Base-by-base conservation (phyloP, 1,140 invertebrate species). In the Hycleus cichorii region DNA sequence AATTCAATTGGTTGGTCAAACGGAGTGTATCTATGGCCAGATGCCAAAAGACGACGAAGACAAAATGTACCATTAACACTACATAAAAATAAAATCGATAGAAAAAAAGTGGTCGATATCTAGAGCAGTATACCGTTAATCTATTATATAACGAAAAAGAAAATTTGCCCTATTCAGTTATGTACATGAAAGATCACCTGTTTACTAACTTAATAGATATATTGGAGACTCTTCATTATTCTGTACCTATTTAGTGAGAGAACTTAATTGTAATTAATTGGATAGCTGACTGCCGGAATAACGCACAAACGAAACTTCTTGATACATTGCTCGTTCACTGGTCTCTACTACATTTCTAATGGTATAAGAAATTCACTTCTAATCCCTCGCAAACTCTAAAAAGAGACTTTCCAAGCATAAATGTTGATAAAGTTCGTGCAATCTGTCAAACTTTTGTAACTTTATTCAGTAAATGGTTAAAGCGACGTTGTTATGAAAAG, bases 391-490 rank as follows among this genome's bases (percentile, higher is more conserved):
- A 47, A 60, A 49, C 26, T 58, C 45, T 43, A n/a, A 1, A 32
- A 44, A 55, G 45, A 49, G 47, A 43, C 51, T 53, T 53, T 52
- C 49, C 44, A 42, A 48, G 59, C 59, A 61, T 52, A 57, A 61
- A 61, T 61, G 59, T 61, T 61, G 59, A 58, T 61, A 57, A 61
- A 61, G 54, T 61, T 61, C 59, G 32, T 58, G 43, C 59, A 61
- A 61, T 61, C 59, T 61, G 59, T 61, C 59, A 61, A 61, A 61
- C 59, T 61, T 61, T 61, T 61, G 50, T 52, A 61, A 61, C 59
- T 57, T 49, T 48, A 61, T 61, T 61, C 59, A 46, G 43, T 44
- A 57, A 61, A 61, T 61, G 59, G 59, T 46, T 53, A n/a, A 38
- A 57, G 49, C 49, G 59, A 53, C 44, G 54, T 43, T 61, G 59